Evolutionary conservation across 2,113 vertebrate species (phyloP).

Genomic region (Rhadina sibilatrix): DNA sequence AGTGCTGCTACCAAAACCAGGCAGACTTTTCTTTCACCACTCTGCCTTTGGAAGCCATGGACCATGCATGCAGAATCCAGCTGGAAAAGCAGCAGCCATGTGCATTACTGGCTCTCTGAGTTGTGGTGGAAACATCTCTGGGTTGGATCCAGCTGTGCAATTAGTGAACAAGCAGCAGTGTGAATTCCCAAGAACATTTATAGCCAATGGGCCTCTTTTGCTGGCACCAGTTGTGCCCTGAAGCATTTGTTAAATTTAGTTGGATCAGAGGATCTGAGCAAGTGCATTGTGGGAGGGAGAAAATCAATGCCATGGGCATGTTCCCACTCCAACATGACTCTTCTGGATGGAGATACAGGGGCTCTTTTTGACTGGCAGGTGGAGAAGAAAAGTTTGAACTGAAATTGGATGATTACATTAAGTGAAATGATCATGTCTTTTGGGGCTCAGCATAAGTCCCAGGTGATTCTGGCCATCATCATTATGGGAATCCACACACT

Average conservation of each 20-base stretch:
- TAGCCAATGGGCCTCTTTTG: not conserved
- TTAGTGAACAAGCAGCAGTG: conserved; percentile 27
- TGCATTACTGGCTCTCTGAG: not conserved
- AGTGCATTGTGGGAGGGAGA: not conserved
- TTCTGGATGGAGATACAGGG: not conserved
- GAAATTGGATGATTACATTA: not conserved
- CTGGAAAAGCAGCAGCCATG: not conserved
- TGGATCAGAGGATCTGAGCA: not conserved
- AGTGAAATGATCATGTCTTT: not conserved
- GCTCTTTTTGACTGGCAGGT: not conserved
- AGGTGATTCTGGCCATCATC: not conserved
- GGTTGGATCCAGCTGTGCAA: conserved; percentile 25
- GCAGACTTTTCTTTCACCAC: not conserved
- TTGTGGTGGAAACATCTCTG: conserved; percentile 19
- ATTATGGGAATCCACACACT: not conserved
- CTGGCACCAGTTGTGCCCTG: not conserved
- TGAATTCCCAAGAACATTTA: conserved; percentile 35
- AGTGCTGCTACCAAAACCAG: not conserved
- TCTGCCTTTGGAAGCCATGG: not conserved
- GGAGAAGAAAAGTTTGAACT: not conserved
- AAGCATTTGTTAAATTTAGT: conserved; percentile 50
- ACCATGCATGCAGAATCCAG: not conserved
- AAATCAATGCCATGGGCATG: not conserved
- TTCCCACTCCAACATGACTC: not conserved
- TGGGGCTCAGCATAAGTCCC: not conserved